Conservation (phyloP, 2,888 invertebrate genomes). For the Melanchra persicariae region DNA sequence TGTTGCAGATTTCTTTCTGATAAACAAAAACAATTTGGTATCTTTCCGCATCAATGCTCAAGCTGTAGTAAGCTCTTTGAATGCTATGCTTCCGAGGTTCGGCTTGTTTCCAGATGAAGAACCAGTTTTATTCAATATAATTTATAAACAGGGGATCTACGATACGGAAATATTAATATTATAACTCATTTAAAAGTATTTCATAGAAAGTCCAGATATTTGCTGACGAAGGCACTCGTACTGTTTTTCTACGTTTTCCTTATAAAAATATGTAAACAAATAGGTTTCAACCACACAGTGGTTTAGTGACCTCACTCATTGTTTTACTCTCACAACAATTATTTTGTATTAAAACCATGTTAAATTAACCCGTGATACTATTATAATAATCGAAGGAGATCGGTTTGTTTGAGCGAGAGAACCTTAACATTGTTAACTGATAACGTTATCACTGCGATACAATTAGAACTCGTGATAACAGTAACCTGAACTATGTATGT, state of each 20-base stretch:
- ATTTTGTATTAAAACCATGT: not conserved
- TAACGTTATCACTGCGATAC: conserved; percentile 60
- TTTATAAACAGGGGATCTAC: too few relatives aligned
- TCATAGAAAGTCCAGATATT: conserved; percentile 8
- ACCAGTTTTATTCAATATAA: not conserved
- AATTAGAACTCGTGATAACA: conserved; percentile 44
- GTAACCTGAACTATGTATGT: conserved; percentile 9
- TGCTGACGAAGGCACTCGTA: not conserved
- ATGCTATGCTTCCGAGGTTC: not conserved
- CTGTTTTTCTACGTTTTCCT: conserved; percentile 13
- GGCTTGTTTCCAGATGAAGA: not conserved
- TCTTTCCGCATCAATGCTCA: conserved; percentile 21
- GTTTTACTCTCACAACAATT: not conserved
- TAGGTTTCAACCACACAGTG: not conserved
- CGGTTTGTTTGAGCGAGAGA: conserved; percentile 19
- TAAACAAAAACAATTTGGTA: conserved; percentile 22
- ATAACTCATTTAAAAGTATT: too few relatives aligned
- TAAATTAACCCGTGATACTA: not conserved
- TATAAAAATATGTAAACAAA: not conserved
- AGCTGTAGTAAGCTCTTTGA: not conserved
- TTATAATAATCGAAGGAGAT: conserved; percentile 22
- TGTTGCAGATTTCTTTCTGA: conserved; percentile 6
- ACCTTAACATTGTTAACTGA: conserved; percentile 68
- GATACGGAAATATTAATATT: not conserved
- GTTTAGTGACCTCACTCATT: conserved; percentile 10